Base-by-base conservation (phyloP, 2,888 invertebrate genomes). In the Cacoxenus indagator region DNA sequence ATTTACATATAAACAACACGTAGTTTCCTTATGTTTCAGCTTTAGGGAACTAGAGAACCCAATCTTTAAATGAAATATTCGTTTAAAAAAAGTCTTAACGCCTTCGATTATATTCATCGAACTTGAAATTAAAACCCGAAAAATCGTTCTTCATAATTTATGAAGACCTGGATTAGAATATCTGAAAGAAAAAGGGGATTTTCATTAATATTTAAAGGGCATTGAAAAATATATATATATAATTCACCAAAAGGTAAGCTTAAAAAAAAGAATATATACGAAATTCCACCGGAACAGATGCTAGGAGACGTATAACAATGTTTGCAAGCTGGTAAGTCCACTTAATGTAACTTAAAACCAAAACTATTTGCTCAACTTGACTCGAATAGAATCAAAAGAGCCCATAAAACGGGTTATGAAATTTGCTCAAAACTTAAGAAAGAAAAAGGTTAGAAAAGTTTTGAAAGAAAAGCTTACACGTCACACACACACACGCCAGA, bases 241-340 rank as follows among this genome's bases (percentile, higher is more conserved):
- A 51, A 51, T 22, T 24, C 61, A 24, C 67, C 70, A 76, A 84
- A 87, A 87, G 87, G 87, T 87, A 87, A 87, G 87, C 82, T 78
- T n/a, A 76, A 77, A 76, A 72, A n/a, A n/a, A n/a, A n/a, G n/a
- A n/a, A 72, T 71, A 72, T 71, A 76, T 67, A 75, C 67, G 76
- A 82, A 83, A 84, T 85, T 82, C 83, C 78, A 80, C 80, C 83
- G 84, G 86, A 84, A 76, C 79, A 77, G 78, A 81, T 78, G 83
- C 83, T 86, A 62, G 61, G 61, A 62, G 43, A 45, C 61, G 57
- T 57, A 87, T 87, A 87, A 87, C 87, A 87, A 87, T 85, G 84
- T 86, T 86, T 54, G 78, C 73, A 76, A 79, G 81, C 82, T 87
- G 87, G 87, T 87, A 87, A 87, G 87, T 87, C 81, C 75, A 77